phyloP scores from a whole-genome alignment of 2,113 vertebrate genomes.

The Oncorhynchus kisutch region DNA sequence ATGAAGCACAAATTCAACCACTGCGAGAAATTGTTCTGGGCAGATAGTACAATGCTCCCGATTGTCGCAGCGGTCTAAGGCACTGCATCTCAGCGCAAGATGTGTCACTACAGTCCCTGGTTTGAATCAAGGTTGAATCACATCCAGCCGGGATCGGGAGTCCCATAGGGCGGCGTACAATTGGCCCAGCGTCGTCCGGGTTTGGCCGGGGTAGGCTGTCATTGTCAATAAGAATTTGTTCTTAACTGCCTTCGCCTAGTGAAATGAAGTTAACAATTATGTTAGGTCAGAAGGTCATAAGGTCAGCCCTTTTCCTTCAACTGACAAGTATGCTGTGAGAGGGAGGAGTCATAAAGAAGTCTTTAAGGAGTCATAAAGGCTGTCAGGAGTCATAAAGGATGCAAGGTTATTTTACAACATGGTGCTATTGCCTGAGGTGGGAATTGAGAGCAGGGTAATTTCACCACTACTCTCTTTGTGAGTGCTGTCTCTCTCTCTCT shows the following conservation, averaged over 20 bases:
- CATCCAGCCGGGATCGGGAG: too few relatives aligned
- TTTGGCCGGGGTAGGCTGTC: too few relatives aligned
- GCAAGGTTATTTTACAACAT: slow-evolving; percentile 23
- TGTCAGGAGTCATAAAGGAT: slow-evolving; percentile 30
- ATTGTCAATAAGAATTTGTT: too few relatives aligned
- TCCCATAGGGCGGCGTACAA: too few relatives aligned
- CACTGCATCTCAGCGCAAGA: too few relatives aligned
- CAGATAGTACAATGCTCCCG: not conserved
- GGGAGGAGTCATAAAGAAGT: not conserved
- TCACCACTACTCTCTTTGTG: slow-evolving; percentile 17
- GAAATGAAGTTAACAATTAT: not conserved
- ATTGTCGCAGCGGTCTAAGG: too few relatives aligned
- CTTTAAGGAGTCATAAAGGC: slow-evolving; percentile 16
- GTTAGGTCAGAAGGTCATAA: slow-evolving; percentile 3
- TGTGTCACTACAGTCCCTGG: too few relatives aligned
- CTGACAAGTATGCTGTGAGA: slow-evolving; percentile 1
- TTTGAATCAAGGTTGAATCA: too few relatives aligned
- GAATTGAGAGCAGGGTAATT: slow-evolving; percentile 20
- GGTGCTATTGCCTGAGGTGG: slow-evolving; percentile 1
- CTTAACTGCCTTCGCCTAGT: too few relatives aligned
- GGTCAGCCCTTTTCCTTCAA: slow-evolving; percentile 21
- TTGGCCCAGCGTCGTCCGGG: too few relatives aligned
- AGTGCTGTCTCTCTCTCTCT: too few relatives aligned
- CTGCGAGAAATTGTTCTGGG: not conserved
- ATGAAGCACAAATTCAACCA: not conserved